Evolutionary conservation across 2,797 vertebrate species (phyloP).

Genomic region (Vespertilio murinus): DNA sequence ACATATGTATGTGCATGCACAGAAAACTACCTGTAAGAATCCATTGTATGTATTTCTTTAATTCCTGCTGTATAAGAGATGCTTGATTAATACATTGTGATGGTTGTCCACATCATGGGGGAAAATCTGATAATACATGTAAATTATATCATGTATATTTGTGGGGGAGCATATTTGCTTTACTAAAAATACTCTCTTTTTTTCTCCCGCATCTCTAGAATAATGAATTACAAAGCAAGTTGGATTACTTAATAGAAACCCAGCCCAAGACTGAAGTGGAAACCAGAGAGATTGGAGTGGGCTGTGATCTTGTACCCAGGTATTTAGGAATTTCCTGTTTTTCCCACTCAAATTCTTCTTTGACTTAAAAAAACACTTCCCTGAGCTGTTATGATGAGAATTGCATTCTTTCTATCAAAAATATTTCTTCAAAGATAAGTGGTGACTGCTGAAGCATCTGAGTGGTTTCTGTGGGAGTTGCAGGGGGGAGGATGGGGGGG

Average conservation of each 20-base stretch:
- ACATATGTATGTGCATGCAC: background rate
- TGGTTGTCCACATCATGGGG: background rate
- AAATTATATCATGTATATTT: background rate
- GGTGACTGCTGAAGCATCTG: background rate
- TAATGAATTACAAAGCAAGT: constrained; percentile 97
- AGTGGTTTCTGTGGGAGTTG: background rate
- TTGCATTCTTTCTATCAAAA: constrained; percentile 53
- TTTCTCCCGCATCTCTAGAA: constrained; percentile 85
- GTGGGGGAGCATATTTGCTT: background rate
- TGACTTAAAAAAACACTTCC: constrained; percentile 55
- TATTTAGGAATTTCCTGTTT: constrained; percentile 82
- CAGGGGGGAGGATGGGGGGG: background rate
- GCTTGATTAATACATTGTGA: background rate
- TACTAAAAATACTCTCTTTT: background rate
- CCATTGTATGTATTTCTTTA: background rate
- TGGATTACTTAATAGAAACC: constrained; percentile 96
- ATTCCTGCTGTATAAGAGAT: background rate
- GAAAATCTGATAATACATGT: background rate
- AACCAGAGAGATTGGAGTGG: constrained; percentile 92
- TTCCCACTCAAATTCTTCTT: constrained; percentile 45
- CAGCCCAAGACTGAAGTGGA: constrained; percentile 85
- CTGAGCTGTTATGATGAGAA: constrained; percentile 28
- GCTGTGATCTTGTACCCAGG: constrained; percentile 92
- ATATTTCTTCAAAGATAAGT: constrained; percentile 23
- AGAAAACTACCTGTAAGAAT: background rate